phyloP scores from a whole-genome alignment of 2,113 vertebrate genomes.

The Campylomormyrus tamandua region DNA sequence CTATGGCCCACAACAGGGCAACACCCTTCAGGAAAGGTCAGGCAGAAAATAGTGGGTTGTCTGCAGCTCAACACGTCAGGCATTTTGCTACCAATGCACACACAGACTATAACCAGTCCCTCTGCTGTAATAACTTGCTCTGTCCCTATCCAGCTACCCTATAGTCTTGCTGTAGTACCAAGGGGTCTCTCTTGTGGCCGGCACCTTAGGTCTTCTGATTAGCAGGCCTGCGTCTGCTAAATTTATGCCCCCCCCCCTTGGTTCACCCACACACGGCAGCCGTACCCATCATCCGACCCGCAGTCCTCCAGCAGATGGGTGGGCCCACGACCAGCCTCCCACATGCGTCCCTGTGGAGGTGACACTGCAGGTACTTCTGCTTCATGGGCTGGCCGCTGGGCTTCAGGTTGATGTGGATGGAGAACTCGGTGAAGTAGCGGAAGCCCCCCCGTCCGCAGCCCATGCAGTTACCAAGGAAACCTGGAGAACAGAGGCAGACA shows the following conservation, averaged over 20 bases:
- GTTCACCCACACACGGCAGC: neutral
- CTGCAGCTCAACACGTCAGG: neutral
- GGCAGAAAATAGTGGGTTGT: neutral
- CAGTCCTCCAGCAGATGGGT: constrained; percentile 84
- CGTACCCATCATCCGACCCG: constrained; percentile 58
- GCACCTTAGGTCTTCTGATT: neutral
- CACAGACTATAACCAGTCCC: neutral
- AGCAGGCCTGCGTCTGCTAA: neutral
- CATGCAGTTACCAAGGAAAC: constrained; percentile 90
- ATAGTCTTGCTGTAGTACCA: neutral
- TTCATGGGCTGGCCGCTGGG: constrained; percentile 93
- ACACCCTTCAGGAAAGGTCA: neutral
- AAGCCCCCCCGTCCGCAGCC: constrained; percentile 95
- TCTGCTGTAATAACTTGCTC: neutral
- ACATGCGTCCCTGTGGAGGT: constrained; percentile 77
- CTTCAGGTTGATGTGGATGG: constrained; percentile 95
- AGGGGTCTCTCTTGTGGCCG: neutral
- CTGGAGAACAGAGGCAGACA: constrained; percentile 45
- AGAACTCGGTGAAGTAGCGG: constrained; percentile 96
- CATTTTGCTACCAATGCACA: neutral
- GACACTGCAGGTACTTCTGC: constrained; percentile 94
- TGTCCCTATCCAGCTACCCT: neutral
- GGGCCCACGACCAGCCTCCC: constrained; percentile 80
- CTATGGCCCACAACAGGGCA: neutral
- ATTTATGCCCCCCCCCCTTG: neutral